Evolutionary conservation across 2,113 vertebrate species (phyloP).

Genomic region (Calyptomena viridis): DNA sequence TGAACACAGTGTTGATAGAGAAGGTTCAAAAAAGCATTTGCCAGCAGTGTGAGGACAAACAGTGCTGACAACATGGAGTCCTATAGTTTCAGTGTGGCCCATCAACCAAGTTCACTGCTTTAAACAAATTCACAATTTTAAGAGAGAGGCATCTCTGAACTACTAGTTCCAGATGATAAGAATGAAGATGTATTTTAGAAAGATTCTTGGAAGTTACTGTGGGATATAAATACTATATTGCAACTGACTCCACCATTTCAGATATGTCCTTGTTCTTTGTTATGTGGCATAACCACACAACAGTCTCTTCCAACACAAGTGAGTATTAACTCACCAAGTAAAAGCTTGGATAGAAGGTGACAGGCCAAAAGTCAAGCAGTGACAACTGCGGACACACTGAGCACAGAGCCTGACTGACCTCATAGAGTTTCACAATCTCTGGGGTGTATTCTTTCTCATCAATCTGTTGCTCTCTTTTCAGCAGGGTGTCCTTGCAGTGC

Average conservation of each 20-base stretch:
- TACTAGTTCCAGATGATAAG: neutral
- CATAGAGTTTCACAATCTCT: constrained; percentile 88
- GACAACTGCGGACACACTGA: neutral
- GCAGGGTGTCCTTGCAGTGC: constrained; percentile 90
- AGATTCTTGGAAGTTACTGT: neutral
- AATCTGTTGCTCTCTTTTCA: constrained; percentile 89
- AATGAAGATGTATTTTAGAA: neutral
- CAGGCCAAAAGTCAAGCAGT: neutral
- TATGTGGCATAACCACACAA: neutral
- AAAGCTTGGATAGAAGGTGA: neutral
- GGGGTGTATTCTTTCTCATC: constrained; percentile 88
- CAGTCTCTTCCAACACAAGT: neutral
- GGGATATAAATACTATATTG: neutral
- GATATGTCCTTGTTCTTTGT: neutral
- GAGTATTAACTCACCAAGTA: neutral
- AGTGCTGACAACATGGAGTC: rapidly evolving
- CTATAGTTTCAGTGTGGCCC: neutral
- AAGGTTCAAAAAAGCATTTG: neutral
- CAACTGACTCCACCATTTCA: neutral
- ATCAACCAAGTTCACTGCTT: neutral
- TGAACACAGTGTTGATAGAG: neutral
- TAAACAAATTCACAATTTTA: neutral
- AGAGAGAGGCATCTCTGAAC: neutral
- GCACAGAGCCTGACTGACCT: constrained; percentile 73
- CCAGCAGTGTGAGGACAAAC: neutral